Evolutionary conservation across 2,888 invertebrate species (phyloP), one percentile per base, ranked within the genome.

Genomic region (Tanypteryx hageni): DNA sequence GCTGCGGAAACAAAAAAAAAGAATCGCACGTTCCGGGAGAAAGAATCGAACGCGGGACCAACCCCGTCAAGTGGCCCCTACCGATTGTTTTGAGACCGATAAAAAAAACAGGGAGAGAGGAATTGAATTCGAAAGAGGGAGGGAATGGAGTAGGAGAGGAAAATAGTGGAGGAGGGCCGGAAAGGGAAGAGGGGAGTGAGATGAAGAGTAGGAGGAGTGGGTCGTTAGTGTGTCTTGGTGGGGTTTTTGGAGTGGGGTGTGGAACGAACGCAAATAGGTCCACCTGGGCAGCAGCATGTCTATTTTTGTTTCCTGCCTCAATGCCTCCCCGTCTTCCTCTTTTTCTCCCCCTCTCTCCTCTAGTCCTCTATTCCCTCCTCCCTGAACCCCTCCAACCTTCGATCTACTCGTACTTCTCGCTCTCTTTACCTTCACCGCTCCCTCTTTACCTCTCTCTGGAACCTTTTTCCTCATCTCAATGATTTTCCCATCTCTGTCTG

Each of bases 221-320:
- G 89, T 89, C 64, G 89, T 89, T 89, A 89, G 89, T 89, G 31
- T 16, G 61, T 64, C 44, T 64, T 64, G 64, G 64, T 64, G 89
- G 89, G 44, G 89, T 61, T 31, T 31, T 57, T 44, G 89, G 64
- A 89, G 89, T 89, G 89, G 89, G 89, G 64, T 89, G 89, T 89
- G 64, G 89, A 89, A 89, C 89, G 89, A 89, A 89, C 89, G 89
- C 89, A 89, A 89, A 89, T 89, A 89, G 86, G 89, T 89, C 89
- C 89, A 89, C 89, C 89, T 89, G 89, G 89, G 89, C 89, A 89
- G 89, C 89, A 89, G 44, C 89, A 64, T 10, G 44, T 16, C 68
- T 68, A 68, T 89, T 89, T 89, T 64, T 64, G 64, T 89, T 89
- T 68, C 89, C 31, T 86, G 86, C 86, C 86, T 86, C 86, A 61